A percentile compares a stretch with the other conserved stretches of the same genome.
Conservation (phyloP, 2,888 invertebrate genomes). For the Callyntrura sp. region DNA sequence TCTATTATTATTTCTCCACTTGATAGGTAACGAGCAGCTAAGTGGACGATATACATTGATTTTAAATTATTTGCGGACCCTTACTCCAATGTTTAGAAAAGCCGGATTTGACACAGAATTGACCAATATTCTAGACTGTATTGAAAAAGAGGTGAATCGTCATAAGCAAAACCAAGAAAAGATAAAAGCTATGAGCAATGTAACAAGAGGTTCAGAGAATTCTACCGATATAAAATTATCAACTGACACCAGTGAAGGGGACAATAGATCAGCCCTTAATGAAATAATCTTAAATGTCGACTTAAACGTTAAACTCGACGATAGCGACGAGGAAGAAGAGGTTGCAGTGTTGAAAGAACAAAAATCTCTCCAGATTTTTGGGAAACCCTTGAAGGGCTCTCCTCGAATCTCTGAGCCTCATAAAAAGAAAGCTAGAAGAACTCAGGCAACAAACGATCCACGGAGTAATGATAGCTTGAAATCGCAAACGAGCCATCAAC, state of each 20-base stretch:
- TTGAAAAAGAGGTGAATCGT: slow-evolving; percentile 73
- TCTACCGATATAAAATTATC: neutral
- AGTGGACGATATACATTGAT: slow-evolving; percentile 57
- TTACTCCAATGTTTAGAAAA: slow-evolving; percentile 70
- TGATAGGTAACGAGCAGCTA: slow-evolving; percentile 52
- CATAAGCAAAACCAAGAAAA: slow-evolving; percentile 62
- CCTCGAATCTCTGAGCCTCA: neutral
- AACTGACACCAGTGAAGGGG: slow-evolving; percentile 9
- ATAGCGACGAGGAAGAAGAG: slow-evolving; percentile 60
- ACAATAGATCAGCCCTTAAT: slow-evolving; percentile 69
- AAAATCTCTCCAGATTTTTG: slow-evolving; percentile 48
- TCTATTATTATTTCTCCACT: neutral
- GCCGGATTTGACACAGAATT: slow-evolving; percentile 69
- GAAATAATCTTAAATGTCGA: slow-evolving; percentile 78
- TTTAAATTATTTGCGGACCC: slow-evolving; percentile 74
- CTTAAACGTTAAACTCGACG: slow-evolving; percentile 39
- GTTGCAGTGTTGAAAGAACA: slow-evolving; percentile 11
- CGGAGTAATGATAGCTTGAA: neutral
- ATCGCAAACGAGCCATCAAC: neutral
- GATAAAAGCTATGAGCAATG: slow-evolving; percentile 44
- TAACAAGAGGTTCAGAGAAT: slow-evolving; percentile 19
- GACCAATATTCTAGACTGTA: slow-evolving; percentile 63
- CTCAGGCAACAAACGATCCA: neutral
- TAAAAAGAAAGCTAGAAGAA: no score
- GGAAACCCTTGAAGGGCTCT: slow-evolving; percentile 59